Evolutionary conservation across 2,888 invertebrate genomes (phyloP), one percentile per base, ranked within the genome.

Genomic region (Archips xylosteana): DNA sequence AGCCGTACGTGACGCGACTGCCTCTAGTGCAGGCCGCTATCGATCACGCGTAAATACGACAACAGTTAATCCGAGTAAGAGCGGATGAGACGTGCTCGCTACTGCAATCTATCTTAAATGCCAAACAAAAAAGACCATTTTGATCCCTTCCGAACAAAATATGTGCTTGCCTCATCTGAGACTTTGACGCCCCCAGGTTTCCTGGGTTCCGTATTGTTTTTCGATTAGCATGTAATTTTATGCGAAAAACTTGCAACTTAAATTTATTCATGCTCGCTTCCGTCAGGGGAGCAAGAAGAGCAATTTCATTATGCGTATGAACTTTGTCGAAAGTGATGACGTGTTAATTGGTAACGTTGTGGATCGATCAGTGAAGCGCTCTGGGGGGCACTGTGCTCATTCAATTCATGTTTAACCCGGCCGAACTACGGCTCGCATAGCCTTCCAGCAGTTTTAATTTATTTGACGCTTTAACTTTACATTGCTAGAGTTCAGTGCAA

Each of bases 1-100:
- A 87, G 83, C 83, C 80, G 85, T 79, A 87, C 89, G 89, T 90
- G 90, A 85, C 82, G 76, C 75, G 89, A 85, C 85, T 89, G 76
- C 64, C 69, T 70, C 78, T 82, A 84, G 84, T 85, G 85, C 76
- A 81, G 85, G 78, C 78, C 75, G 79, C 83, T 83, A 87, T 87
- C 85, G 86, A 89, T 89, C 87, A 87, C 84, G 78, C 78, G 82
- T 82, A 84, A 87, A 86, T 85, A 85, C 85, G 85, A 84, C 86
- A 81, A 80, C 81, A 76, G 83, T 87, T 74, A 89, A 88, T 85
- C 85, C 83, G 65, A 64, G 36, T 62, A 57, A 49, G 61, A 59
- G 62, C 77, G 76, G 78, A 80, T 79, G 78, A 77, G 76, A 77
- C 76, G 76, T 78, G 81, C 77, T 76, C 74, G 54, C 77, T 70